Conservation (phyloP, 2,113 vertebrate species). For the Rhinolophus ferrumequinum region DNA sequence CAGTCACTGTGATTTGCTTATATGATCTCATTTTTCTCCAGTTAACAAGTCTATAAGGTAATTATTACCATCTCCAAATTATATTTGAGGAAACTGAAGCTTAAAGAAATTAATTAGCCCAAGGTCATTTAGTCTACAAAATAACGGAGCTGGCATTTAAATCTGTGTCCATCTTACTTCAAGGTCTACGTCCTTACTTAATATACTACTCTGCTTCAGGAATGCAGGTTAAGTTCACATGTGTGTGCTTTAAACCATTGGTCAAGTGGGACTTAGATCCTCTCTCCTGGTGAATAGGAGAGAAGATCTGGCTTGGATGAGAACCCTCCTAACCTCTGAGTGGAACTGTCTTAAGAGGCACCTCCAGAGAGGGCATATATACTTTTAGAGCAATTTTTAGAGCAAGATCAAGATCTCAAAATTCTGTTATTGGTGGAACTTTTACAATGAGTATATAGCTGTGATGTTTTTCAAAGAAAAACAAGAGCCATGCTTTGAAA, state of each 20-base stretch:
- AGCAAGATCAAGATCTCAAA: neutral
- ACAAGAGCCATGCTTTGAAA: neutral
- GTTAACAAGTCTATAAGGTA: neutral
- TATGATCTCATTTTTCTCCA: slow-evolving; percentile 3
- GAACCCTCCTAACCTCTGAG: neutral
- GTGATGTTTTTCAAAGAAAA: neutral
- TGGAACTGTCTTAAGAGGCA: neutral
- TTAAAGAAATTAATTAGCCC: neutral
- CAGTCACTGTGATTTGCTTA: neutral
- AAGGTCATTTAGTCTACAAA: neutral
- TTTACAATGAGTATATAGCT: neutral
- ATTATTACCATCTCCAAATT: neutral
- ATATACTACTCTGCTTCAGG: neutral
- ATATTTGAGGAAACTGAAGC: neutral
- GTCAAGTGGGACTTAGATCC: neutral
- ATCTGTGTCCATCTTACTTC: neutral
- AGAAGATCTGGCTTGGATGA: neutral
- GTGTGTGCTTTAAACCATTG: neutral
- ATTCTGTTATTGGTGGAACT: neutral
- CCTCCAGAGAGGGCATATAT: neutral
- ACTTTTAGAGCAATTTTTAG: neutral
- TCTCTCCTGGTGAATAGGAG: neutral
- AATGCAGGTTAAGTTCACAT: neutral
- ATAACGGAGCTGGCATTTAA: neutral
- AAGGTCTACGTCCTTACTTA: neutral